These are phyloP conservation scores for Dasysyrphus tricinctus DNA, from an alignment of 2,888 invertebrate species.

Conservation along the genomic window DNA sequence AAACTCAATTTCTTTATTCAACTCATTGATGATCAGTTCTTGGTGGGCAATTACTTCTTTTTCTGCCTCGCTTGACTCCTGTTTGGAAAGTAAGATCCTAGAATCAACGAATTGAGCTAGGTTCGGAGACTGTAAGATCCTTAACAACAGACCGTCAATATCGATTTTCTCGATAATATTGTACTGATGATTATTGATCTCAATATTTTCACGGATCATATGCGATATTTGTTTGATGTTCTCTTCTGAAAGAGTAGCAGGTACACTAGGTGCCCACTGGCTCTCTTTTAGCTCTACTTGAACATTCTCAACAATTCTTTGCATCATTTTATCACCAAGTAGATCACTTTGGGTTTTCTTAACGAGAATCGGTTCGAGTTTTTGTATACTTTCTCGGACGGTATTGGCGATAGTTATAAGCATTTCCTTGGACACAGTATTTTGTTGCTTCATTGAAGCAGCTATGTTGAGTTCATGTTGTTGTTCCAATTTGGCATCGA, in stretches of 20 bases:
- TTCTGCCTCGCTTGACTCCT: constrained; percentile 73
- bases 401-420: constrained; percentile 79
- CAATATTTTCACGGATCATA: constrained; percentile 79
- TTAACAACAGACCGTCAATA: constrained; percentile 81
- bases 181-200: constrained; percentile 79
- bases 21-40: constrained; percentile 84
- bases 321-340: constrained; percentile 78
- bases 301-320: constrained; percentile 79
- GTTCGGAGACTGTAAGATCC: constrained; percentile 81
- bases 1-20: constrained; percentile 85
- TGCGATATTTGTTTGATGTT: constrained; percentile 82
- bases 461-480: constrained; percentile 68
- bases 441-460: constrained; percentile 58
- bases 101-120: constrained; percentile 79
- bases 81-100: constrained; percentile 79
- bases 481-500: constrained; percentile 80
- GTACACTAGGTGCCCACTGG: constrained; percentile 69
- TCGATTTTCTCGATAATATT: constrained; percentile 80
- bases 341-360: constrained; percentile 76
- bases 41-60: constrained; percentile 80
- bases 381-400: constrained; percentile 80
- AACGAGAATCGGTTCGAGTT: constrained; percentile 74
- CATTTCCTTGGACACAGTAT: constrained; percentile 77
- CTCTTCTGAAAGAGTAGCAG: constrained; percentile 79
- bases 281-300: constrained; percentile 77